phyloP scores from a whole-genome alignment of 1,140 invertebrate species.

The Cotesia glomerata region DNA sequence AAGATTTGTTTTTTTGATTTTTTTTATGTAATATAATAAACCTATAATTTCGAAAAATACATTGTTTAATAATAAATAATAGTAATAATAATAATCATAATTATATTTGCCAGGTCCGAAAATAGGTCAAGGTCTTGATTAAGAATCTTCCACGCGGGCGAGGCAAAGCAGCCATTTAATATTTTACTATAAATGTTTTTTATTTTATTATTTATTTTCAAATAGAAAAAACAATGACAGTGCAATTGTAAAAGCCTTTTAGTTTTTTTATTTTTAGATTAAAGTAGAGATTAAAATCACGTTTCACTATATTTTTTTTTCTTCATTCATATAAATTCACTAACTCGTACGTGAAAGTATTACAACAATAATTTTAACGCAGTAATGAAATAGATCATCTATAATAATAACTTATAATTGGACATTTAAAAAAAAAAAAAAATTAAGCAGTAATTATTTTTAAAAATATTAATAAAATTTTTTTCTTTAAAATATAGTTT shows the following conservation, averaged over 20 bases:
- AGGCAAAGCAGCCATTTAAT: neutral
- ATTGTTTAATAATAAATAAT: neutral
- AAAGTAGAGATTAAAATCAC: too few species aligned
- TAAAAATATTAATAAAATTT: neutral
- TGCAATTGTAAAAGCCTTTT: constrained; percentile 1
- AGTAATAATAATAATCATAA: neutral
- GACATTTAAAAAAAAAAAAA: neutral
- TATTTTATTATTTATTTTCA: neutral
- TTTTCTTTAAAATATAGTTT: neutral
- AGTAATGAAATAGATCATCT: too few species aligned
- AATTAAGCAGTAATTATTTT: neutral
- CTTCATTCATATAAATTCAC: too few species aligned
- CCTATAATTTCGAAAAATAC: constrained; percentile 19
- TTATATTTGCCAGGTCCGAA: neutral
- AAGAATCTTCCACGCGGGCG: neutral
- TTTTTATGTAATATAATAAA: constrained; percentile 15
- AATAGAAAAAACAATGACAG: constrained; percentile 5
- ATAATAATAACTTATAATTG: too few species aligned
- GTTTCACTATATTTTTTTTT: too few species aligned
- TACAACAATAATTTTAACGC: too few species aligned
- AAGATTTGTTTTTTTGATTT: constrained; percentile 2
- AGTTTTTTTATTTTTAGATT: neutral
- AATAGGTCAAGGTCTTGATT: neutral
- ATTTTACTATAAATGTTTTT: too few species aligned
- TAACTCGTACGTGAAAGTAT: too few species aligned